phyloP scores from a whole-genome alignment of 2,888 invertebrate genomes.

The Drosophila basisetae region DNA sequence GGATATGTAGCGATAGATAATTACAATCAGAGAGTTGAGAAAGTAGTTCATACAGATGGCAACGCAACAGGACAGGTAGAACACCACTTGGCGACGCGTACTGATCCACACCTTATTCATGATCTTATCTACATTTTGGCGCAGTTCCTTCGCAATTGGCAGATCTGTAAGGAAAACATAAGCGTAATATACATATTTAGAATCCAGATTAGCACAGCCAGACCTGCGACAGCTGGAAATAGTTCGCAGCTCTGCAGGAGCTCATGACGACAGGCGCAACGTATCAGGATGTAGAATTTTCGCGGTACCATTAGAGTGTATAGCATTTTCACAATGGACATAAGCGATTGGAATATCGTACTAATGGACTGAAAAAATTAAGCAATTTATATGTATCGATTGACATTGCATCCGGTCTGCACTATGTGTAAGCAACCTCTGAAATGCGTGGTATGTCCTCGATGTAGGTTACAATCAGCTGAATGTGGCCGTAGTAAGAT shows the following conservation, averaged over 20 bases:
- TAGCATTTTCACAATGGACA: slow-evolving; percentile 67
- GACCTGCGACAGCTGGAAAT: slow-evolving; percentile 55
- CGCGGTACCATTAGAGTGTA: slow-evolving; percentile 70
- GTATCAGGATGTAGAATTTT: slow-evolving; percentile 62
- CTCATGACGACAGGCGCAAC: slow-evolving; percentile 64
- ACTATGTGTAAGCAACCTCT: slow-evolving; percentile 56
- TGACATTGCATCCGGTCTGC: slow-evolving; percentile 1
- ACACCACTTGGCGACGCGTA: slow-evolving; percentile 68
- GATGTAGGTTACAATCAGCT: slow-evolving; percentile 49
- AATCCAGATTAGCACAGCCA: neutral
- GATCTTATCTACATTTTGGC: slow-evolving; percentile 55
- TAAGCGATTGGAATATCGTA: slow-evolving; percentile 60
- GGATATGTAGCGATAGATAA: slow-evolving; percentile 58
- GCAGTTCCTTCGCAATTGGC: slow-evolving; percentile 51
- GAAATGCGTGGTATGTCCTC: slow-evolving; percentile 66
- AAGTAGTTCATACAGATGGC: slow-evolving; percentile 67
- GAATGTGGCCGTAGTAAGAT: slow-evolving; percentile 74
- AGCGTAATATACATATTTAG: neutral
- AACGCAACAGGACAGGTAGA: slow-evolving; percentile 62
- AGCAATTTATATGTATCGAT: slow-evolving; percentile 35
- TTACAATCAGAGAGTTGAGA: slow-evolving; percentile 57
- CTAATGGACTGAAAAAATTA: slow-evolving; percentile 58
- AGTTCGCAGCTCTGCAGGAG: slow-evolving; percentile 68
- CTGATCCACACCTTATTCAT: slow-evolving; percentile 70
- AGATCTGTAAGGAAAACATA: slow-evolving; percentile 54